Percentiles rank a stretch among this genome's conserved stretches.
Evolutionary conservation across 2,797 vertebrate species (phyloP).

Genomic region (Lutjanus campechanus): DNA sequence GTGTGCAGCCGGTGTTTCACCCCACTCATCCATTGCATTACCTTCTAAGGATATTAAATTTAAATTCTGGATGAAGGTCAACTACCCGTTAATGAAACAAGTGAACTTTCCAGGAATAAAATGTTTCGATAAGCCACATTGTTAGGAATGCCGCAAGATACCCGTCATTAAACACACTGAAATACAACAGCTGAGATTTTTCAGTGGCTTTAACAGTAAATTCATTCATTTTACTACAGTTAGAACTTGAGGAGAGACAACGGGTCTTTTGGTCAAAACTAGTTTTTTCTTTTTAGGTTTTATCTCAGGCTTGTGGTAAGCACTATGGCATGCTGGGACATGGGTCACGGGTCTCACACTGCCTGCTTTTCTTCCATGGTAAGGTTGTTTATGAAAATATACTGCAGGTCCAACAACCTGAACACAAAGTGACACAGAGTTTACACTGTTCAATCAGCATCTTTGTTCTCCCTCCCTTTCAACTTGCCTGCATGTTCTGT

Average conservation of each 20-base stretch:
- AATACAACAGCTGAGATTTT: constrained; percentile 9
- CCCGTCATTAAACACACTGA: not conserved
- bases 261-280: not conserved
- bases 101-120: not conserved
- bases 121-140: not conserved
- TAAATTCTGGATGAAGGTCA: constrained; percentile 31
- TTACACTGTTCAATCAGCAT: constrained; percentile 73
- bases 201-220: not conserved
- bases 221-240: not conserved
- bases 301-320: constrained; percentile 34
- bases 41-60: constrained; percentile 25
- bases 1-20: constrained; percentile 9
- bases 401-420: constrained; percentile 15
- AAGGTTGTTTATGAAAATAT: constrained; percentile 36
- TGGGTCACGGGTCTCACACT: constrained; percentile 47
- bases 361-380: constrained; percentile 23
- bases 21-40: not conserved
- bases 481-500: constrained; percentile 39
- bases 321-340: constrained; percentile 65
- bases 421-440: constrained; percentile 21
- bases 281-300: constrained; percentile 2
- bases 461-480: constrained; percentile 57
- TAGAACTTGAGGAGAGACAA: not conserved
- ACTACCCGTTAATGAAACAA: constrained; percentile 21
- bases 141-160: not conserved